Evolutionary conservation across 2,888 invertebrate genomes (phyloP), one percentile per base, ranked within the genome.

Genomic region (Drosophila borealis): DNA sequence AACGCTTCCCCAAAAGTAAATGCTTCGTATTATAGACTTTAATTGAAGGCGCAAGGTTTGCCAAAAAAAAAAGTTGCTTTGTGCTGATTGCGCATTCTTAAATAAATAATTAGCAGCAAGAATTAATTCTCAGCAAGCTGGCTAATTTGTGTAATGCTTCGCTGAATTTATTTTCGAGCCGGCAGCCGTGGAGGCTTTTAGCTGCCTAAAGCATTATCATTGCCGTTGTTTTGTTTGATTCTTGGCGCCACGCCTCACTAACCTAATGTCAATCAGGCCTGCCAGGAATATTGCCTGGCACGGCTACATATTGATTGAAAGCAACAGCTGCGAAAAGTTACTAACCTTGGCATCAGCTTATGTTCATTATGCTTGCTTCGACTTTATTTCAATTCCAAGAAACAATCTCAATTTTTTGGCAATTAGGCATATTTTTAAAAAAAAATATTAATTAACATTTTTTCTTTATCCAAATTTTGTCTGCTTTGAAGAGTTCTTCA

Each of bases 61-160:
- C 19, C 29, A 0, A 29, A 21, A 29, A 29, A 29, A 41, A 37
- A 53, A 51, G 21, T 45, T 56, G 33, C 33, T 33, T 51, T 39
- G 37, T 44, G 65, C 53, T 71, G 49, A 61, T 54, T 76, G 44
- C 50, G 29, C 41, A 48, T 59, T 59, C 44, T 41, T 65, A 14
- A 65, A 64, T 64, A 70, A 67, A 70, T 78, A 78, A 81, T 81
- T 70, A 57, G 49, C 36, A 66, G 44, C 33, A 48, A 34, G 44
- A 78, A 69, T 67, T 59, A 64, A 74, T 49, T 63, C 37, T 45
- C 34, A 46, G 61, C 61, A 46, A 50, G 55, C 64, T 61, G 64
- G 37, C 44, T 66, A 64, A 64, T 50, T 64, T 63, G 37, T n/a
- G 29, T 21, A 60, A 75, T 51, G 78, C 60, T 66, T 45, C 60